Evolutionary conservation across 2,113 vertebrate genomes (phyloP).

Genomic region (Sturnus vulgaris): DNA sequence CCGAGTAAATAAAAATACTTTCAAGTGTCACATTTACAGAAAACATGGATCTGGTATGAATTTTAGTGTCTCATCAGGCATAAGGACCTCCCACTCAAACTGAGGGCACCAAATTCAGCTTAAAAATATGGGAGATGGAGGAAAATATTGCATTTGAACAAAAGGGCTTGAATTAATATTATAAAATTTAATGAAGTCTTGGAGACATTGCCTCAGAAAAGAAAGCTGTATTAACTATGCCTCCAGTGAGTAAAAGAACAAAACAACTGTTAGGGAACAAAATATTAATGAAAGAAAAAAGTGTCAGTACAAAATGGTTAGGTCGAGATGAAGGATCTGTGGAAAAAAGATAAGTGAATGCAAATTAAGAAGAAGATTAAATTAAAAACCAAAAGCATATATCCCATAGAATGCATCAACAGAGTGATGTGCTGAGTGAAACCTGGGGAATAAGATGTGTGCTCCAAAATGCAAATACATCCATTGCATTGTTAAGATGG

Average conservation of each 20-base stretch:
- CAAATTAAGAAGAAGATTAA: constrained; percentile 43
- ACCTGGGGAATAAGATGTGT: constrained; percentile 26
- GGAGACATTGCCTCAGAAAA: constrained; percentile 12
- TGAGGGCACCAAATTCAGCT: background rate
- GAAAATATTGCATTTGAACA: background rate
- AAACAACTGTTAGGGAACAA: constrained; percentile 43
- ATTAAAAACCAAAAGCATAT: constrained; percentile 44
- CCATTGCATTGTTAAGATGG: background rate
- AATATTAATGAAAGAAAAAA: constrained; percentile 42
- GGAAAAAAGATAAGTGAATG: constrained; percentile 48
- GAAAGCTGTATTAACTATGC: constrained; percentile 5
- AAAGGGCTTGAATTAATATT: background rate
- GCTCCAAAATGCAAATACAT: constrained; percentile 40
- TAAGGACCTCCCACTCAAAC: constrained; percentile 16
- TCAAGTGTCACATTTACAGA: constrained; percentile 33
- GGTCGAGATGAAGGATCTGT: constrained; percentile 35
- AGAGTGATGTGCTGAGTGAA: constrained; percentile 23
- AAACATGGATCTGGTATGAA: background rate
- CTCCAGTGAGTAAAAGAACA: constrained; percentile 37
- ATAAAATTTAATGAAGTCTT: constrained; percentile 27
- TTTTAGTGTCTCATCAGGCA: background rate
- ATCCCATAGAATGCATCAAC: constrained; percentile 17
- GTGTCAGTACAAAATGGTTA: constrained; percentile 21
- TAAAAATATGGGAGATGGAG: background rate
- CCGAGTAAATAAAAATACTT: constrained; percentile 21